Percentiles rank a stretch among this genome's conserved stretches.
Evolutionary conservation across 1,140 invertebrate genomes (phyloP).

Genomic region (Rhopalosiphum padi): DNA sequence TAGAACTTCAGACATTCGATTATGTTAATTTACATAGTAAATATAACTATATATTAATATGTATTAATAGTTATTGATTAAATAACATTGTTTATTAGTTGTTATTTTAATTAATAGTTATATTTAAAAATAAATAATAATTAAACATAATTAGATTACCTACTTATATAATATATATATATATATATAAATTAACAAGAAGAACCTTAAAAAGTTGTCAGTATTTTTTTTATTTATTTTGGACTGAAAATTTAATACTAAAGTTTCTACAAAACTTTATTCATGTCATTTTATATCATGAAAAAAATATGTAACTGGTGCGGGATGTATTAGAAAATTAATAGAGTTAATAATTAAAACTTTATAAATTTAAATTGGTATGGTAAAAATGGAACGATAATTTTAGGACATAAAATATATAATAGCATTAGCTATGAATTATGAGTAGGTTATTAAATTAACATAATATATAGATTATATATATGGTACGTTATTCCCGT

Average conservation of each 20-base stretch:
- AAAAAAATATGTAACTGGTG: not conserved
- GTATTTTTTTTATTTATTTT: not conserved
- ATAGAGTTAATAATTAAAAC: not conserved
- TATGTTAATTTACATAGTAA: slow-evolving; percentile 29
- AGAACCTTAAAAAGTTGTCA: not conserved
- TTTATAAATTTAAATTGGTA: not conserved
- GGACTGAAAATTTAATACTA: not conserved
- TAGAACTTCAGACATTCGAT: not conserved
- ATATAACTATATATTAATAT: slow-evolving; percentile 18
- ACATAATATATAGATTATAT: not conserved
- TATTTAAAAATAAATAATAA: not conserved
- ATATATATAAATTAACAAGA: not conserved
- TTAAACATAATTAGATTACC: not conserved
- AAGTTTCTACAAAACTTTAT: not conserved
- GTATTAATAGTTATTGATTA: not conserved
- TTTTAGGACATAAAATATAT: too few species aligned
- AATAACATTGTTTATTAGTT: not conserved
- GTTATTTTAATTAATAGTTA: not conserved
- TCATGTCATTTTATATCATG: not conserved
- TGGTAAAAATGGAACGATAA: not conserved
- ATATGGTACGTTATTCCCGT: not conserved
- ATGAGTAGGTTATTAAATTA: not conserved
- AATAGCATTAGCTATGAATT: too few species aligned
- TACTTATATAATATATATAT: not conserved
- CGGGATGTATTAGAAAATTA: not conserved